Evolutionary conservation across 2,797 vertebrate species (phyloP).

Genomic region (Rhynchonycteris naso): DNA sequence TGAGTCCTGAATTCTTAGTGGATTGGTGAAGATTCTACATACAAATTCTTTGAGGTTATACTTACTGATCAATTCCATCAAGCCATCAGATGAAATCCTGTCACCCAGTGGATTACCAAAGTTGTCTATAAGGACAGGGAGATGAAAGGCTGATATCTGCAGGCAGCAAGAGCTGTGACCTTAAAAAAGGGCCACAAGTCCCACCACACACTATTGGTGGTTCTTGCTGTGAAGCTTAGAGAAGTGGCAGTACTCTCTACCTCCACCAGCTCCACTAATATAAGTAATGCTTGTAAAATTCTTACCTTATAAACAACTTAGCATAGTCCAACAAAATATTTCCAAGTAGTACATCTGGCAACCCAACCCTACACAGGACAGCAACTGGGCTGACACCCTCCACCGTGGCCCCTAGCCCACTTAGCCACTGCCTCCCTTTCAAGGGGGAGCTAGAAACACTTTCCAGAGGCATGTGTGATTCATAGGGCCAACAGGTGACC

Average conservation of each 20-base stretch:
- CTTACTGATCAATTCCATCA: constrained; percentile 97
- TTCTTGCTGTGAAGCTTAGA: constrained; percentile 94
- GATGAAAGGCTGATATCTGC: constrained; percentile 97
- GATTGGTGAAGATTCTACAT: constrained; percentile 98
- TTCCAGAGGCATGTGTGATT: background rate
- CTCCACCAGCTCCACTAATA: constrained; percentile 94
- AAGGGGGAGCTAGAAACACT: background rate
- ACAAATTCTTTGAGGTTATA: constrained; percentile 98
- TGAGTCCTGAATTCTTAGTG: constrained; percentile 96
- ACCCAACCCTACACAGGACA: background rate
- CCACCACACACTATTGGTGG: constrained; percentile 96
- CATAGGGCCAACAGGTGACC: background rate
- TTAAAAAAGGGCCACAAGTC: constrained; percentile 98
- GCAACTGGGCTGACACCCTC: background rate
- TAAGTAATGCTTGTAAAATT: constrained; percentile 77
- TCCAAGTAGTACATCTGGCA: background rate
- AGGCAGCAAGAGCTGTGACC: constrained; percentile 96
- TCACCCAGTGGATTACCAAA: constrained; percentile 98
- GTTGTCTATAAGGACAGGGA: constrained; percentile 99
- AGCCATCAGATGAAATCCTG: constrained; percentile 96
- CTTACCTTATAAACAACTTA: constrained; percentile 84
- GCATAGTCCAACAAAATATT: constrained; percentile 23
- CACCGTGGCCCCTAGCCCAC: background rate
- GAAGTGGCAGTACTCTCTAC: constrained; percentile 96
- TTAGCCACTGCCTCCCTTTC: background rate